Evolutionary conservation across 2,888 invertebrate species (phyloP).

Genomic region (Tenthredo livida): DNA sequence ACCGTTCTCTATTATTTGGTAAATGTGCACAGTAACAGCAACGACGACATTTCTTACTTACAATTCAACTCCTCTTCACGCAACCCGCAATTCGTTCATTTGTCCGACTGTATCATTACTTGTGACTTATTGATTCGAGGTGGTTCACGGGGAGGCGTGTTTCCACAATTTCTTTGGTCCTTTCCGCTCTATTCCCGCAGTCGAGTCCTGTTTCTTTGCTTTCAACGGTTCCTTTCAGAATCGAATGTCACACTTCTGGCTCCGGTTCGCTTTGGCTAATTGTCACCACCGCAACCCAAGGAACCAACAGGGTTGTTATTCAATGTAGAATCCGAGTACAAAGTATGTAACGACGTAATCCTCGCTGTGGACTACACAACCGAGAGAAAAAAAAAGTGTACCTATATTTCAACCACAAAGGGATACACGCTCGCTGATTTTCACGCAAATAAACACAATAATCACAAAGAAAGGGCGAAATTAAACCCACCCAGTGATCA

Average conservation of each 20-base stretch:
- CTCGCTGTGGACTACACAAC: neutral
- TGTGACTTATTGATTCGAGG: neutral
- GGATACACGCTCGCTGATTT: neutral
- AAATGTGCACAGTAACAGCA: neutral
- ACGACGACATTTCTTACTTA: neutral
- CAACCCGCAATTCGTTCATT: neutral
- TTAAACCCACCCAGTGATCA: slow-evolving; percentile 3
- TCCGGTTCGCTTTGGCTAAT: neutral
- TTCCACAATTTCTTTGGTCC: neutral
- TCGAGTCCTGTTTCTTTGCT: neutral
- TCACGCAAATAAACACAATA: neutral
- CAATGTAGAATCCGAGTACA: neutral
- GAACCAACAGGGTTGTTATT: neutral
- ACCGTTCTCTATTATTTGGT: neutral
- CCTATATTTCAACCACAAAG: neutral
- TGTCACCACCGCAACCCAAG: neutral
- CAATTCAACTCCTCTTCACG: neutral
- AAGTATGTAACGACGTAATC: neutral
- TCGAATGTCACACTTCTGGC: slow-evolving; percentile 12
- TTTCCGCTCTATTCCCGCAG: neutral
- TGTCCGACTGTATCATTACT: neutral
- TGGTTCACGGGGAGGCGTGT: neutral
- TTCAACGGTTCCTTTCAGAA: neutral
- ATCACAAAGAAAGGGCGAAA: neutral
- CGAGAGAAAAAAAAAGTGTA: neutral